Evolutionary conservation across 2,888 invertebrate species (phyloP), one percentile per base, ranked within the genome.

Genomic region (Brenthis daphne): DNA sequence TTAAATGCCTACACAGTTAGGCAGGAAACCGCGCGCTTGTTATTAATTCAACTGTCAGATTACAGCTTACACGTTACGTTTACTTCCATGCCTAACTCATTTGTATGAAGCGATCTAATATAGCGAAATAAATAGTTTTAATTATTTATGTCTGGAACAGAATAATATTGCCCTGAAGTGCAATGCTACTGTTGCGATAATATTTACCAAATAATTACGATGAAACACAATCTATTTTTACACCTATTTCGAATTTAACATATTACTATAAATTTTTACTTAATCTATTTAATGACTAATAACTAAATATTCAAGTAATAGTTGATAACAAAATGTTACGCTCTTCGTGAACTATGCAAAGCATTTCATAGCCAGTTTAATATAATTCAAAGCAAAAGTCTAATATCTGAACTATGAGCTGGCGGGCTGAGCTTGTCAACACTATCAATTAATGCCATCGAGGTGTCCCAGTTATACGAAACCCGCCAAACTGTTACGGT

Each of bases 391-490:
- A 63, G 61, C 55, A 63, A 37, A 47, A 60, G 60, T 66, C 51
- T 54, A 71, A 67, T 61, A 67, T 67, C 60, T 60, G 48, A 43
- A 54, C 64, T 57, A 68, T 69, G 68, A 66, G 67, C 71, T 70
- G 65, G 68, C 69, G 48, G 61, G 57, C 71, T 65, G 72, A 77
- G 79, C 77, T 82, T 83, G 85, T 85, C 87, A 86, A 85, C 87
- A 84, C 84, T 86, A 89, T 88, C 88, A 86, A 88, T 85, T 87
- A 87, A 85, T 84, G 83, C 81, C 86, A 85, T 87, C 87, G 80
- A 82, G 82, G 81, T 85, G 87, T 84, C 84, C 87, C 80, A 88
- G 83, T 84, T 87, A 85, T 81, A 85, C 85, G 82, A 86, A 86
- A 85, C 61, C 61, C 61, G 83, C 82, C 85, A 82, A 81, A 82